These are phyloP conservation scores for Glossosoma conforme DNA, from an alignment of 1,140 invertebrate species.

Conservation along the genomic window DNA sequence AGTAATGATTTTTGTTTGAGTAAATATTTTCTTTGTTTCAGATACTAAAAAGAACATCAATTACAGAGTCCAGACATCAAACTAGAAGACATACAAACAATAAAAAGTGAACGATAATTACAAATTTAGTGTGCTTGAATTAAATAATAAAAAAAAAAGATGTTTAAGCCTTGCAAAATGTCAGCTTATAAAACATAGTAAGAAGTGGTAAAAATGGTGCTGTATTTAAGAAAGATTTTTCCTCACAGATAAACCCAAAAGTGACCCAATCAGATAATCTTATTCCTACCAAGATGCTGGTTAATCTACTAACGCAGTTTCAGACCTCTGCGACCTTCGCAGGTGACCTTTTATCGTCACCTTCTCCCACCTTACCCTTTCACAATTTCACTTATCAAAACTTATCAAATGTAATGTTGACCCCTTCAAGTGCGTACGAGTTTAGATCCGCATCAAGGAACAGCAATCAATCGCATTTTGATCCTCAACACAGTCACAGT, in stretches of 20 bases:
- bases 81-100: too few relatives aligned
- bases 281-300: conserved; percentile 21
- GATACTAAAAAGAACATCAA: too few relatives aligned
- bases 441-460: conserved; percentile 16
- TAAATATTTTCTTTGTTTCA: too few relatives aligned
- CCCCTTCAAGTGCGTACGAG: conserved; percentile 18
- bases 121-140: too few relatives aligned
- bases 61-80: too few relatives aligned
- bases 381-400: conserved; percentile 9
- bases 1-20: too few relatives aligned
- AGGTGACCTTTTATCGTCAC: conserved; percentile 9
- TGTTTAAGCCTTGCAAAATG: too few relatives aligned
- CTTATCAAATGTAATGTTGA: conserved; percentile 5
- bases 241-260: neutral
- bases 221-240: neutral
- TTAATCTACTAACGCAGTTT: conserved; percentile 19
- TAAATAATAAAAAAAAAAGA: too few relatives aligned
- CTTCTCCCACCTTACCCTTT: conserved; percentile 4
- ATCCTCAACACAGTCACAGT: conserved; percentile 18
- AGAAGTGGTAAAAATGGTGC: too few relatives aligned
- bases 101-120: too few relatives aligned
- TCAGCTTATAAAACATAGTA: too few relatives aligned
- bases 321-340: conserved; percentile 17
- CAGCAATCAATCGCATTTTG: conserved; percentile 9
- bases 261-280: neutral